phyloP scores from a whole-genome alignment of 2,797 vertebrate genomes.

The Cacajao melanocephalus region DNA sequence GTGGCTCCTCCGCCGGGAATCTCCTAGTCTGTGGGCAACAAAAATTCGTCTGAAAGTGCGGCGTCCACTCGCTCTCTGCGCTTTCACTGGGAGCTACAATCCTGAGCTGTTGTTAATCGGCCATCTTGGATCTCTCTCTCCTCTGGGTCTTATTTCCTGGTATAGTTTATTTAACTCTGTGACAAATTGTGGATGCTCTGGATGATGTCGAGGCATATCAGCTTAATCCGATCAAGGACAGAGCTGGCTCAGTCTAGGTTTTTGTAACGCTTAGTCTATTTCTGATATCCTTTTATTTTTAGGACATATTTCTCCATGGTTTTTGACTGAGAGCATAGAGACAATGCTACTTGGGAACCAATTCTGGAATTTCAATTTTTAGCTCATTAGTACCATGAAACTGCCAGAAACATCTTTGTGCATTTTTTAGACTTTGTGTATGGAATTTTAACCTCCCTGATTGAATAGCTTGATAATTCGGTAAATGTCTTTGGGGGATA shows the following conservation, averaged over 20 bases:
- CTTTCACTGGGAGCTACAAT: too few relatives aligned
- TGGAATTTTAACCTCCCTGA: not conserved
- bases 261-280: not conserved
- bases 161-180: not conserved
- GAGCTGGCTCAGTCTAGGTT: not conserved
- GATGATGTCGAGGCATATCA: not conserved
- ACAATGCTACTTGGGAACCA: not conserved
- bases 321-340: not conserved
- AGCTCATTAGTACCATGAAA: not conserved
- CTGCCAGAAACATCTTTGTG: not conserved
- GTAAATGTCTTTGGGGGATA: not conserved
- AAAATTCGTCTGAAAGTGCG: too few relatives aligned
- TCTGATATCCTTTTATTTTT: not conserved
- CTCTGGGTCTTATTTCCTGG: not conserved
- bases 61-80: too few relatives aligned
- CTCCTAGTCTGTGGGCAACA: too few relatives aligned
- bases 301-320: not conserved
- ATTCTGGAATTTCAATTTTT: not conserved
- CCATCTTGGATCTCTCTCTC: too few relatives aligned
- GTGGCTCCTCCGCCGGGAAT: too few relatives aligned
- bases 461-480: not conserved
- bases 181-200: not conserved
- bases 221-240: not conserved
- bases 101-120: too few relatives aligned
- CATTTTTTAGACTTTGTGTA: not conserved